Evolutionary conservation across 1,140 invertebrate species (phyloP).

Genomic region (Formica selysi): DNA sequence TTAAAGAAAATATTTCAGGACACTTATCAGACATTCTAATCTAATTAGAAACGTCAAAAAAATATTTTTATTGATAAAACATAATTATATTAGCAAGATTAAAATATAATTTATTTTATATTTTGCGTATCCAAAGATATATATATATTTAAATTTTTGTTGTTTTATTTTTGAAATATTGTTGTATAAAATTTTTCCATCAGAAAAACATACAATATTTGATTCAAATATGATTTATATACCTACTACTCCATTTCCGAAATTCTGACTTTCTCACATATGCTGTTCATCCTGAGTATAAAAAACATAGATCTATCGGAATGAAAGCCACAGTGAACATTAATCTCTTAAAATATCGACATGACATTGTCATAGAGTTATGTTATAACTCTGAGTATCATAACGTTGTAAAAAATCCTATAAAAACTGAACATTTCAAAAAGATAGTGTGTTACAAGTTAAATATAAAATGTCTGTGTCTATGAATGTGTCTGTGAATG

Average conservation of each 20-base stretch:
- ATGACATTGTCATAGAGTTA: neutral
- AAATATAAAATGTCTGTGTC: neutral
- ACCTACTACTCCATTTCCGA: neutral
- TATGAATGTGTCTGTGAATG: neutral
- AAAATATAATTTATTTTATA: conserved; percentile 2
- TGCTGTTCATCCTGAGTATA: neutral
- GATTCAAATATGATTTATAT: neutral
- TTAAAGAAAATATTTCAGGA: conserved; percentile 25
- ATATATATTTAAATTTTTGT: neutral
- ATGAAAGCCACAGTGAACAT: neutral
- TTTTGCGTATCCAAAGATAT: neutral
- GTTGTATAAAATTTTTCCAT: neutral
- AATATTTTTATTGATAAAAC: neutral
- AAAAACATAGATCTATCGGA: neutral
- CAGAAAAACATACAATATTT: neutral
- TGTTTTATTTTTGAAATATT: neutral
- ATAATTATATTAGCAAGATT: neutral
- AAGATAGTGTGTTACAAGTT: neutral
- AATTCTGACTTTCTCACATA: conserved; percentile 8
- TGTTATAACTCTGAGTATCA: neutral
- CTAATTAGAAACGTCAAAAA: neutral
- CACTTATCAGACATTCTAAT: neutral
- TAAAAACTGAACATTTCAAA: neutral
- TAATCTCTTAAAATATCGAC: conserved; percentile 34
- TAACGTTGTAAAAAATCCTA: neutral